These are phyloP conservation scores for Harpalus rufipes DNA, from an alignment of 2,888 invertebrate species.

Conservation along the genomic window DNA sequence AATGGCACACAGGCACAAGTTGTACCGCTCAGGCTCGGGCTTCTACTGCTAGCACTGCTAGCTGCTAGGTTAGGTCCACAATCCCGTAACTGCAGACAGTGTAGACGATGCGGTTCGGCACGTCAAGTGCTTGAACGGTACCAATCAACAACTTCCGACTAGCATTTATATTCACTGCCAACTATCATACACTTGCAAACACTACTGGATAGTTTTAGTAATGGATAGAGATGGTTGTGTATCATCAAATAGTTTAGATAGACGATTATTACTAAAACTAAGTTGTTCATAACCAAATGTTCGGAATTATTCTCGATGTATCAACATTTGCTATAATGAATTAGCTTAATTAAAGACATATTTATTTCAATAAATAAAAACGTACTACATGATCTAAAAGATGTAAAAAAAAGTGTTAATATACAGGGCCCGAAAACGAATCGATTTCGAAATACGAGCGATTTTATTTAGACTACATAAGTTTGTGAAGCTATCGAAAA, in stretches of 20 bases:
- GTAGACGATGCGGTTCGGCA: slow-evolving; percentile 23
- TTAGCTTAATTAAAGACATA: not conserved
- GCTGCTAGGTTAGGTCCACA: slow-evolving; percentile 9
- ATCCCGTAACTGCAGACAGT: too few relatives aligned
- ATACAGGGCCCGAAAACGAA: too few relatives aligned
- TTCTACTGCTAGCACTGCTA: not conserved
- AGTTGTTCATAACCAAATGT: not conserved
- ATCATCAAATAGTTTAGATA: not conserved
- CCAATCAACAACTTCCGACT: slow-evolving; percentile 39
- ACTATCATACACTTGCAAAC: slow-evolving; percentile 15
- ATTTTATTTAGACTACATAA: too few relatives aligned
- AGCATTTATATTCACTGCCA: slow-evolving; percentile 20
- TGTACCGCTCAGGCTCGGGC: not conserved
- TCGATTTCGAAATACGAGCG: too few relatives aligned
- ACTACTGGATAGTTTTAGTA: not conserved
- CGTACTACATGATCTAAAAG: too few relatives aligned
- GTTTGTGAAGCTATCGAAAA: too few relatives aligned
- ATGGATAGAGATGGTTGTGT: not conserved
- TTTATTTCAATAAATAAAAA: too few relatives aligned
- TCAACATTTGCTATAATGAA: not conserved
- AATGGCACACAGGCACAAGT: slow-evolving; percentile 27
- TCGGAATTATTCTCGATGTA: not conserved
- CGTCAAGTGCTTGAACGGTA: slow-evolving; percentile 34
- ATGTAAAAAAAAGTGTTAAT: too few relatives aligned
- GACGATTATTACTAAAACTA: not conserved